Percentiles rank a stretch among this genome's conserved stretches.
Conservation (phyloP, 2,113 vertebrate genomes). For the Etheostoma cragini region DNA sequence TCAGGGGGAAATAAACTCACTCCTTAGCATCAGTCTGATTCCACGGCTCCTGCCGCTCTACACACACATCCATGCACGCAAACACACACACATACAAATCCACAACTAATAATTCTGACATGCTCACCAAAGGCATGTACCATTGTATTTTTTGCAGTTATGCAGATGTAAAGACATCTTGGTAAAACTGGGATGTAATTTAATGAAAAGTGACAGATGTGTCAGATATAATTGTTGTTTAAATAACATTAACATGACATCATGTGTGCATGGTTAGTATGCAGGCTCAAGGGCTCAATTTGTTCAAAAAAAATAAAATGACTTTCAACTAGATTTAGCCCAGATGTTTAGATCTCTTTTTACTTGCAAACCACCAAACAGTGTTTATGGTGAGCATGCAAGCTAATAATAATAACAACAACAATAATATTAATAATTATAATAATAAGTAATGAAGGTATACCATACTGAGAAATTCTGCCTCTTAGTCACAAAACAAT, state of each 20-base stretch:
- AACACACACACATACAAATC: conserved; percentile 8
- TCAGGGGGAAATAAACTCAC: conserved; percentile 73
- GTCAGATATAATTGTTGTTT: background rate
- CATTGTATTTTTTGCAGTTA: background rate
- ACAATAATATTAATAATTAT: no score
- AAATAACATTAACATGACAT: background rate
- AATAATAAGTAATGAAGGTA: background rate
- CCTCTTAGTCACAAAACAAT: no score
- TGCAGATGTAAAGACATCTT: background rate
- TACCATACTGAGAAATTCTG: background rate
- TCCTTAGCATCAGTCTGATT: conserved; percentile 67
- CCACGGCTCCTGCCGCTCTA: conserved; percentile 62
- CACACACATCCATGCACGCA: conserved; percentile 22
- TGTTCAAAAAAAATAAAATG: no score
- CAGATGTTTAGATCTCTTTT: background rate
- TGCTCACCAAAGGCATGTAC: background rate
- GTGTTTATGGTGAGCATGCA: background rate
- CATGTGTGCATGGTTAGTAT: background rate
- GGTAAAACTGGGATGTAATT: background rate
- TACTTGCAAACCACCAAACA: background rate
- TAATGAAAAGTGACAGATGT: background rate
- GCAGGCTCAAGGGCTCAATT: background rate
- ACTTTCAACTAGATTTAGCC: no score
- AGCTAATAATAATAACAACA: no score
- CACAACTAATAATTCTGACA: conserved; percentile 21